Percentiles rank a stretch among this genome's conserved stretches.
These are phyloP conservation scores for Athene cunicularia DNA, from an alignment of 2,113 vertebrate genomes.

Conservation along the genomic window DNA sequence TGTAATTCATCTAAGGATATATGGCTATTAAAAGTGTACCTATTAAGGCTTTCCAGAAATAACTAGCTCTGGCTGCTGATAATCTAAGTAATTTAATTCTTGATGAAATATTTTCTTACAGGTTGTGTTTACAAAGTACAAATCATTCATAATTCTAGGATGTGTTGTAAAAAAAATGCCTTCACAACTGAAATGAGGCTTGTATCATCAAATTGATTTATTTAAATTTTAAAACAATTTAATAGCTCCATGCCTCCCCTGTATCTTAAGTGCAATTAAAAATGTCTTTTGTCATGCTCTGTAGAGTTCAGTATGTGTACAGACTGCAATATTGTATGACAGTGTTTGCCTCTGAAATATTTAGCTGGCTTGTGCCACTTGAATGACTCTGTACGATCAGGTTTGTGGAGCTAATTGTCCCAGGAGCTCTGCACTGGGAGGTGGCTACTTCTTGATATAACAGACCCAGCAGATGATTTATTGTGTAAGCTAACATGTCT, in stretches of 20 bases:
- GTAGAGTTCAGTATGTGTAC: neutral
- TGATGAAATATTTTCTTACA: neutral
- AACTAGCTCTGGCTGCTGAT: neutral
- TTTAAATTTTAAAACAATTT: neutral
- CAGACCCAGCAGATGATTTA: neutral
- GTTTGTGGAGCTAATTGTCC: neutral
- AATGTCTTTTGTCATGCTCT: neutral
- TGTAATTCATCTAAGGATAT: neutral
- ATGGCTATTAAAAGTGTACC: neutral
- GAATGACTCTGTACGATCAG: neutral
- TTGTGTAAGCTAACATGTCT: neutral
- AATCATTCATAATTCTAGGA: neutral
- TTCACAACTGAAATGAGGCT: neutral
- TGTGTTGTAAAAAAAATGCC: neutral
- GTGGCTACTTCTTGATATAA: neutral
- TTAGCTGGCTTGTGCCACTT: neutral
- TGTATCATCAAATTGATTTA: neutral
- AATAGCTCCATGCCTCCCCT: neutral
- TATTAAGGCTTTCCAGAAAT: neutral
- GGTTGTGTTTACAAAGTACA: neutral
- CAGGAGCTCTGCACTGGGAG: neutral
- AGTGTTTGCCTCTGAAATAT: neutral
- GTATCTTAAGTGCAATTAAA: neutral
- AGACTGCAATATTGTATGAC: neutral
- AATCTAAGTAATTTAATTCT: neutral